phyloP scores from a whole-genome alignment of 2,113 vertebrate genomes.

The Pangasianodon gigas region DNA sequence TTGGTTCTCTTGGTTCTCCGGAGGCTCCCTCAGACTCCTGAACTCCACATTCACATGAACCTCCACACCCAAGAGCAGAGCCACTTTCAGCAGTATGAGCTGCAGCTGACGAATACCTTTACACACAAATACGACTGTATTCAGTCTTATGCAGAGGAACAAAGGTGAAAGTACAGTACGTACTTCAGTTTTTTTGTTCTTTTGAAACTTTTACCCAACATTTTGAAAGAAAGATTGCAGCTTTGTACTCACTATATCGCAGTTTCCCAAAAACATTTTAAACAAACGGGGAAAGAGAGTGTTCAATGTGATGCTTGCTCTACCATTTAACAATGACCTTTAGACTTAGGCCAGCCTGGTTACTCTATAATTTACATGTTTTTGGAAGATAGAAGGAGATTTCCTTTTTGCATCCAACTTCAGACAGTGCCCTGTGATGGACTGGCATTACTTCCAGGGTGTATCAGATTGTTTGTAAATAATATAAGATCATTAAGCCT shows the following conservation, averaged over 20 bases:
- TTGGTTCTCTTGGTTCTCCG: conserved; percentile 79
- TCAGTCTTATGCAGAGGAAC: background rate
- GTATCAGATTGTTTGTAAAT: background rate
- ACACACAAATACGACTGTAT: background rate
- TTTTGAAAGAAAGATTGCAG: background rate
- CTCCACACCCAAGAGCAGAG: conserved; percentile 90
- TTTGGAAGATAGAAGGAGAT: background rate
- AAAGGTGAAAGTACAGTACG: background rate
- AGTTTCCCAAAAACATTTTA: background rate
- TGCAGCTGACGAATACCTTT: conserved; percentile 96
- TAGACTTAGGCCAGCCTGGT: background rate
- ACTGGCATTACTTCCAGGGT: background rate
- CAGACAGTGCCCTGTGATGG: background rate
- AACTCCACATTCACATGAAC: conserved; percentile 96
- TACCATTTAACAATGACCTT: background rate
- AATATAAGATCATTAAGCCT: background rate
- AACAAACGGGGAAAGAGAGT: background rate
- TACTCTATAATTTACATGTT: background rate
- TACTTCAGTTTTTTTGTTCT: background rate
- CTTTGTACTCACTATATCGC: background rate
- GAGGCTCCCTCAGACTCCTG: conserved; percentile 84
- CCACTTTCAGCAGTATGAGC: conserved; percentile 91
- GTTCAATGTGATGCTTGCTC: background rate
- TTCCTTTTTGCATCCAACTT: background rate
- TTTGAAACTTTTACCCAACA: background rate